A percentile compares a stretch with the other conserved stretches of the same genome.
Conservation (phyloP, 2,888 invertebrate genomes). For the Drosophila diplacantha region DNA sequence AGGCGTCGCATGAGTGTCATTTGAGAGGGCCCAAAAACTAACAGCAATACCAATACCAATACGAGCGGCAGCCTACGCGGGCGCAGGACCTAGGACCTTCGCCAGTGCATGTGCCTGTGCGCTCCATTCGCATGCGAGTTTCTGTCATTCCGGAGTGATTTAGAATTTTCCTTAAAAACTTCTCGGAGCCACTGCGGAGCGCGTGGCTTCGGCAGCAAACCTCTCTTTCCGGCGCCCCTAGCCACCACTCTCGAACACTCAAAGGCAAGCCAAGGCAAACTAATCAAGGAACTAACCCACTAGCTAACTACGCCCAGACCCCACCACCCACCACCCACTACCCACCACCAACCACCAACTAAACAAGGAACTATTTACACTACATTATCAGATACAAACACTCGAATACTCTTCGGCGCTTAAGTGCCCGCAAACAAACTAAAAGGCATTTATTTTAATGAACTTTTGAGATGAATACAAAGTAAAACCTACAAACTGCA, state of each 20-base stretch:
- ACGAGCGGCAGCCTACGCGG: slow-evolving; percentile 34
- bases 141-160: slow-evolving; percentile 55
- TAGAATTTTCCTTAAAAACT: slow-evolving; percentile 46
- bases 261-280: slow-evolving; percentile 36
- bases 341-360: slow-evolving; percentile 36
- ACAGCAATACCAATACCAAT: slow-evolving; percentile 29
- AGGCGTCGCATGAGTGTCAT: slow-evolving; percentile 71
- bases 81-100: slow-evolving; percentile 14
- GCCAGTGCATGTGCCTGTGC: slow-evolving; percentile 3
- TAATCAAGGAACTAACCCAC: slow-evolving; percentile 42
- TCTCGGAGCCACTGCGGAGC: slow-evolving; percentile 30
- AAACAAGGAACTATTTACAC: slow-evolving; percentile 57
- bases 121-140: slow-evolving; percentile 54
- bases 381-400: slow-evolving; percentile 41
- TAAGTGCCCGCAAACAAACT: slow-evolving; percentile 50
- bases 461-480: slow-evolving; percentile 54
- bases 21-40: slow-evolving; percentile 53
- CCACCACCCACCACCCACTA: slow-evolving; percentile 34
- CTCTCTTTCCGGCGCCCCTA: slow-evolving; percentile 32
- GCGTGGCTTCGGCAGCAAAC: slow-evolving; percentile 23
- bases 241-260: slow-evolving; percentile 39
- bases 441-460: slow-evolving; percentile 70
- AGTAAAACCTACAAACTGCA: slow-evolving; percentile 24
- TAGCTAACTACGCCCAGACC: slow-evolving; percentile 31
- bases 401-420: slow-evolving; percentile 41